Conservation (phyloP, 2,113 vertebrate species). For the Xenopus laevis region DNA sequence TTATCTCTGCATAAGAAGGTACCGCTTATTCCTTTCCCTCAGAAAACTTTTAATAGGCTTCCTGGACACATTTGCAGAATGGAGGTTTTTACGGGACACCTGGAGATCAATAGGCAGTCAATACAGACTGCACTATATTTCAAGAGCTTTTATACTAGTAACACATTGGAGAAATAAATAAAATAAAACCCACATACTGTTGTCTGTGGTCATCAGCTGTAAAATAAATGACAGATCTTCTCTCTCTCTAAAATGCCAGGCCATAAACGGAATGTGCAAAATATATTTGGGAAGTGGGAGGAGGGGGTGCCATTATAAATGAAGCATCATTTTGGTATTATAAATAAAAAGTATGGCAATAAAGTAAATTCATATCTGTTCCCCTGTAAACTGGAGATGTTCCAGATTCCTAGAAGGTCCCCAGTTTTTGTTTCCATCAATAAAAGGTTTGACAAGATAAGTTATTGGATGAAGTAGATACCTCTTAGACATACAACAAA, state of each 20-base stretch:
- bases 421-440: conserved; percentile 19
- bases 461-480: conserved; percentile 20
- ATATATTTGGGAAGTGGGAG: conserved; percentile 10
- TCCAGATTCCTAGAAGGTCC: conserved; percentile 22
- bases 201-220: conserved; percentile 18
- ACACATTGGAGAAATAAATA: conserved; percentile 20
- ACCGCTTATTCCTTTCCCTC: conserved; percentile 13
- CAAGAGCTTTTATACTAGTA: conserved; percentile 30
- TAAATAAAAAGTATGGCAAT: conserved; percentile 30
- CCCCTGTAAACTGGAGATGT: not conserved
- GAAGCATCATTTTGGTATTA: conserved; percentile 7
- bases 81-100: conserved; percentile 28
- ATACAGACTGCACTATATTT: conserved; percentile 36
- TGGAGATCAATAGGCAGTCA: conserved; percentile 3
- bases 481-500: not conserved
- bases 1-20: too few species aligned
- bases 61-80: conserved; percentile 22
- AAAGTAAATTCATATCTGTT: conserved; percentile 12
- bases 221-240: conserved; percentile 30
- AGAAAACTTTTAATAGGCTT: conserved; percentile 19
- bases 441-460: conserved; percentile 23
- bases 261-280: conserved; percentile 26
- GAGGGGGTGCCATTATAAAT: not conserved
- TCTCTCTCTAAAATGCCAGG: conserved; percentile 18
- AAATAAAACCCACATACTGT: conserved; percentile 26